Conservation (phyloP, 1,140 invertebrate genomes). For the Aphelenchoides fujianensis region DNA sequence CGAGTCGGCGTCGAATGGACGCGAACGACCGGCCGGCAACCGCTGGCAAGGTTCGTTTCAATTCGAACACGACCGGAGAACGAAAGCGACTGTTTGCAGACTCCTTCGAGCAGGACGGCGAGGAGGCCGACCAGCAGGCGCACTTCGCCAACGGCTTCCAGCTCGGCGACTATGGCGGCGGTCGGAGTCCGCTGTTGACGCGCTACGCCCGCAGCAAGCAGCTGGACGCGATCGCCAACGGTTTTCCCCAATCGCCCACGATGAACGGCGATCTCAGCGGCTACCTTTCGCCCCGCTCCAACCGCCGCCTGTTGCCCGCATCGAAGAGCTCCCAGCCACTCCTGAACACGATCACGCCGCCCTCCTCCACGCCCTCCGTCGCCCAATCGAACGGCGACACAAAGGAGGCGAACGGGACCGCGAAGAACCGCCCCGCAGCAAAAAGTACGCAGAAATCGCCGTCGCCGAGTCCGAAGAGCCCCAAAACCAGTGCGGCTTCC, state of each 20-base stretch:
- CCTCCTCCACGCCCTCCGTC: neutral
- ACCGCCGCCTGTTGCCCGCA: slow-evolving; percentile 27
- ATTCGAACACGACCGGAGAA: neutral
- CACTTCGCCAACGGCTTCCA: neutral
- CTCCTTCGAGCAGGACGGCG: slow-evolving; percentile 43
- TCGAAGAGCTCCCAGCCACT: slow-evolving; percentile 21
- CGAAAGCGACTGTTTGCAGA: slow-evolving; percentile 40
- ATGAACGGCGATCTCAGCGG: slow-evolving; percentile 17
- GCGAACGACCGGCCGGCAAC: neutral
- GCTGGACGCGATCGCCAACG: neutral
- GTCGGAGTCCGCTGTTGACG: neutral
- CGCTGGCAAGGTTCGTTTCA: slow-evolving; percentile 17
- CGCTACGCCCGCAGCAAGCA: slow-evolving; percentile 15
- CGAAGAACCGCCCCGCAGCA: neutral
- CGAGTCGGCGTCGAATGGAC: neutral
- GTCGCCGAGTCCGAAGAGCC: slow-evolving; percentile 18
- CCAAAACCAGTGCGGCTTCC: slow-evolving; percentile 18
- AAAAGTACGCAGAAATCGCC: neutral
- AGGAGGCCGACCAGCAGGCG: slow-evolving; percentile 23
- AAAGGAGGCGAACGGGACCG: neutral
- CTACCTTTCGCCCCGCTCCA: slow-evolving; percentile 15
- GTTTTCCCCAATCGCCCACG: slow-evolving; percentile 2
- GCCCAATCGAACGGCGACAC: neutral
- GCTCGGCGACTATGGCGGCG: neutral
- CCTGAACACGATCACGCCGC: slow-evolving; percentile 25